Conservation (phyloP, 1,140 invertebrate species). For the Sycophaga agraensis region DNA sequence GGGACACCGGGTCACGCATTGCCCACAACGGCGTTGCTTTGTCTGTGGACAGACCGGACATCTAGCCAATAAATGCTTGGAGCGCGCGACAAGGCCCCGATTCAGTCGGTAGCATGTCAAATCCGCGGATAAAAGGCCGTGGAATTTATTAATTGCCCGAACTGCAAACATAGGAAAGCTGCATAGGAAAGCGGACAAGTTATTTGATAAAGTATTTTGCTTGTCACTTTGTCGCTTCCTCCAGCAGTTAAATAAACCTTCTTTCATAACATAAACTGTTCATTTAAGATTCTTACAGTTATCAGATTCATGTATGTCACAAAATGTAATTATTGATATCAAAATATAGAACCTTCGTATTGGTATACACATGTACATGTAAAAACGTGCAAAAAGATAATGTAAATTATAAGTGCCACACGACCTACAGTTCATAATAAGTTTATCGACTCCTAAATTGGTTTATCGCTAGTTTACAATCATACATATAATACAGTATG, state of each 20-base stretch:
- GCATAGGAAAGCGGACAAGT: too few species aligned
- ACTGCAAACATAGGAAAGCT: too few species aligned
- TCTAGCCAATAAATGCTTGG: too few species aligned
- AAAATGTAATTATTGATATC: constrained; percentile 8
- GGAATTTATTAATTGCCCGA: too few species aligned
- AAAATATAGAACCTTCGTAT: constrained; percentile 20
- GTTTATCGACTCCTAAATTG: constrained; percentile 29
- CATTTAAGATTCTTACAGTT: background rate
- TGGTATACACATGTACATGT: constrained; percentile 30
- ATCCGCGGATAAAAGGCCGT: too few species aligned
- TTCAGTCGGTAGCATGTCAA: too few species aligned
- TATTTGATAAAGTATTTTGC: too few species aligned
- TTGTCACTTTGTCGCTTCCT: too few species aligned
- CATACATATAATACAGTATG: constrained; percentile 27
- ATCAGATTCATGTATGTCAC: constrained; percentile 6
- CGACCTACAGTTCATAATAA: constrained; percentile 37
- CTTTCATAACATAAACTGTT: background rate
- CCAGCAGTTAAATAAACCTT: background rate
- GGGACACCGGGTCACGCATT: too few species aligned
- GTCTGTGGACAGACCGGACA: too few species aligned
- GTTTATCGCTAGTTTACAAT: constrained; percentile 29
- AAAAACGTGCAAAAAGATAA: constrained; percentile 49
- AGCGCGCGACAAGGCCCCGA: too few species aligned
- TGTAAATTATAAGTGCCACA: constrained; percentile 33
- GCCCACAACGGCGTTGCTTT: too few species aligned